Evolutionary conservation across 2,888 invertebrate genomes (phyloP).

Genomic region (Gnatocerus cornutus): DNA sequence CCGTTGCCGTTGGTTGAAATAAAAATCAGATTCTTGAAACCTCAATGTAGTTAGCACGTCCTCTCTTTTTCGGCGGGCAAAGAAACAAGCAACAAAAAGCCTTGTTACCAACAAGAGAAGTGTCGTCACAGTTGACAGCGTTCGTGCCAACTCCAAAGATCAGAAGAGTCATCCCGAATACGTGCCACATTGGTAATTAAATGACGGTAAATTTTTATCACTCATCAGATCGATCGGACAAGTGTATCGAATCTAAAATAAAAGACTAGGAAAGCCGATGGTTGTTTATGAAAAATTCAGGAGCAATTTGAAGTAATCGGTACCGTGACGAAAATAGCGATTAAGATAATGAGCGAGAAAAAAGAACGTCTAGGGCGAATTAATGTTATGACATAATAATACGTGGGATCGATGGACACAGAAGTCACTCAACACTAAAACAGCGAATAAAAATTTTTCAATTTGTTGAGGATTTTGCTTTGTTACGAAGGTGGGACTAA

Average conservation of each 20-base stretch:
- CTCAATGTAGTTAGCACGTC: no score
- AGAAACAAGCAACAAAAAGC: neutral
- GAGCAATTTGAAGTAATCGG: conserved; percentile 43
- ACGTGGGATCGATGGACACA: conserved; percentile 3
- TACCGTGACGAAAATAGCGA: conserved; percentile 43
- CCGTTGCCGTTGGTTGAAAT: no score
- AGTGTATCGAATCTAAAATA: conserved; percentile 43
- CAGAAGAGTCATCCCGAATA: conserved; percentile 14
- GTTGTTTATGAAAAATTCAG: conserved; percentile 43
- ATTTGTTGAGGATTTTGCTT: conserved; percentile 22
- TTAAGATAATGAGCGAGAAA: conserved; percentile 41
- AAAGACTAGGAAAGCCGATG: conserved; percentile 23
- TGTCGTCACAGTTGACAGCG: conserved; percentile 15
- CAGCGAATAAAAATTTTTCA: conserved; percentile 43
- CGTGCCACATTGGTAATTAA: conserved; percentile 23
- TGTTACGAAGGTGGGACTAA: conserved; percentile 29
- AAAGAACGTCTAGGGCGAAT: conserved; percentile 35
- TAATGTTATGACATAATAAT: conserved; percentile 42
- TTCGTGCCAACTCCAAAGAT: conserved; percentile 9
- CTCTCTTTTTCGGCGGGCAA: neutral
- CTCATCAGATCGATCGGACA: conserved; percentile 33
- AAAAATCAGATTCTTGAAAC: no score
- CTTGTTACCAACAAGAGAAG: neutral
- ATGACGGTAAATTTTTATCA: conserved; percentile 35
- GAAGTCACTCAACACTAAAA: conserved; percentile 29